Evolutionary conservation across 2,888 invertebrate genomes (phyloP).

Genomic region (Platerodrilus igneus): DNA sequence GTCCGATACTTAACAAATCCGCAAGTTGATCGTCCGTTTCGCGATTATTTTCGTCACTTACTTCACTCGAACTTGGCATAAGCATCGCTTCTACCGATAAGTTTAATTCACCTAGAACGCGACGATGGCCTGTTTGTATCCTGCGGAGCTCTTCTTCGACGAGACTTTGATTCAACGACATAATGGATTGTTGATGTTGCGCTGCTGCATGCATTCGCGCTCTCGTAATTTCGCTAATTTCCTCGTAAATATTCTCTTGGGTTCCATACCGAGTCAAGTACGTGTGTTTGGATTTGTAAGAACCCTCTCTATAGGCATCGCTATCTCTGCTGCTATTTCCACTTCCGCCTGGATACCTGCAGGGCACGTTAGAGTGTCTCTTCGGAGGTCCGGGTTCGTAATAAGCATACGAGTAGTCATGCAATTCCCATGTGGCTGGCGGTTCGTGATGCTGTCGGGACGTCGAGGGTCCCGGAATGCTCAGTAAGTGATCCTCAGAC

Average conservation of each 20-base stretch:
- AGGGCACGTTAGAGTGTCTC: constrained; percentile 61
- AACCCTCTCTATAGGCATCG: constrained; percentile 41
- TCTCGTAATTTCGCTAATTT: constrained; percentile 62
- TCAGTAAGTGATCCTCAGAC: constrained; percentile 39
- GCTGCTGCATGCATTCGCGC: constrained; percentile 31
- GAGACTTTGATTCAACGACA: constrained; percentile 65
- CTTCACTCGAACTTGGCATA: constrained; percentile 64
- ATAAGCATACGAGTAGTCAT: constrained; percentile 79
- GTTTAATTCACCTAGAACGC: constrained; percentile 81
- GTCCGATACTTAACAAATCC: constrained; percentile 64
- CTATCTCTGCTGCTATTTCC: constrained; percentile 40
- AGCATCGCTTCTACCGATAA: constrained; percentile 83
- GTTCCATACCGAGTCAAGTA: constrained; percentile 61
- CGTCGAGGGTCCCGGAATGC: constrained; percentile 38
- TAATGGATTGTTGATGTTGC: constrained; percentile 54
- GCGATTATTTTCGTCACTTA: constrained; percentile 58
- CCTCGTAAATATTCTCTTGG: constrained; percentile 80
- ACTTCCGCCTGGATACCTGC: constrained; percentile 39
- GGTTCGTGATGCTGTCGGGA: constrained; percentile 32
- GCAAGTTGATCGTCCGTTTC: constrained; percentile 60
- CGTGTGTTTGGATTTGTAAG: constrained; percentile 42
- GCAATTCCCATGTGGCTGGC: constrained; percentile 38
- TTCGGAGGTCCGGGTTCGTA: constrained; percentile 66
- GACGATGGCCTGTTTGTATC: constrained; percentile 76
- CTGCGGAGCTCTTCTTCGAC: constrained; percentile 80